Evolutionary conservation across 1,140 invertebrate species (phyloP).

Genomic region (Nylanderia fulva): DNA sequence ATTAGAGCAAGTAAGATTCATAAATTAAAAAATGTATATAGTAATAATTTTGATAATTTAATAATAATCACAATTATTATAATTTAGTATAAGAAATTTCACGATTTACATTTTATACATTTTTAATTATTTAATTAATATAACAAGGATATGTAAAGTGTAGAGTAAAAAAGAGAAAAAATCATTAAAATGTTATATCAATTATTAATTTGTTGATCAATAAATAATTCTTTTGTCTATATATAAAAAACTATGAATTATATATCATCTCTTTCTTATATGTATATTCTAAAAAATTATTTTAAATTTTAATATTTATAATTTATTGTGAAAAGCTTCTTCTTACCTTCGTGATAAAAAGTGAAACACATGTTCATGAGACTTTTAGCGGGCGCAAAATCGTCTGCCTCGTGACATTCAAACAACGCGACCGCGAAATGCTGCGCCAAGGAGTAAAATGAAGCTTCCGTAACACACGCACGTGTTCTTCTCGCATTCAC

Average conservation of each 20-base stretch:
- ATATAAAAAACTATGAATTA: not conserved
- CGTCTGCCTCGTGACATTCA: slow-evolving; percentile 92
- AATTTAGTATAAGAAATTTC: not conserved
- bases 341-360: slow-evolving; percentile 91
- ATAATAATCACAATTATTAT: not conserved
- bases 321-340: not conserved
- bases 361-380: slow-evolving; percentile 95
- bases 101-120: not conserved
- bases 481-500: slow-evolving; percentile 91
- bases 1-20: not conserved
- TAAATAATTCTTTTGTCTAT: not conserved
- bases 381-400: slow-evolving; percentile 91
- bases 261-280: not conserved
- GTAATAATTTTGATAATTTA: not conserved
- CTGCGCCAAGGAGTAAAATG: slow-evolving; percentile 92
- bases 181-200: not conserved
- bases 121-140: slow-evolving; percentile 1
- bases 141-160: not conserved
- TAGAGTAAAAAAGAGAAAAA: not conserved
- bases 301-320: not conserved
- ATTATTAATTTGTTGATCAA: not conserved
- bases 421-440: slow-evolving; percentile 92
- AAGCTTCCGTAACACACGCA: slow-evolving; percentile 89
- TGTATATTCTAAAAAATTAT: too few relatives aligned
- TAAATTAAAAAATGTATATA: not conserved